Evolutionary conservation across 2,797 vertebrate species (phyloP), one percentile per base, ranked within the genome.

Genomic region (Pseudotriccus pelzelni): DNA sequence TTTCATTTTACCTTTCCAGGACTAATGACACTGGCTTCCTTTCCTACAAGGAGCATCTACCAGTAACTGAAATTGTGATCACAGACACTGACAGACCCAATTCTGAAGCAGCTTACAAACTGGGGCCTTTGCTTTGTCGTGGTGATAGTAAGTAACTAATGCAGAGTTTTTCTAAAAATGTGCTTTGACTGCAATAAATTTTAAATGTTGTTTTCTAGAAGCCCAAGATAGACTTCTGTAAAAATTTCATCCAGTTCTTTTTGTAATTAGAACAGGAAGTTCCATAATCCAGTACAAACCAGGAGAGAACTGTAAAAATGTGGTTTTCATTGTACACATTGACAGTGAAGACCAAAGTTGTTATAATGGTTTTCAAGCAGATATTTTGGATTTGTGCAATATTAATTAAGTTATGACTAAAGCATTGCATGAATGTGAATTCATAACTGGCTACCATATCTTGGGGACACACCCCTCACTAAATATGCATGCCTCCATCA

Each of bases 41-140:
- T 59, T 98, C 98, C 78, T 98, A 99, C 77, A 99, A 99, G 95
- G 99, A 99, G 46, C 98, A 98, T 82, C 98, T 99, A 28, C 99
- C 99, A 2, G 98, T 99, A 50, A 98, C 98, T 49, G 97, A 98
- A 91, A 97, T 99, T 73, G 98, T 99, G 79, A 97, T 99, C 80
- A 98, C 99, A 32, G 99, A 99, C 62, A 97, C 98, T 37, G 97
- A 98, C 59, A 98, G 98, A 49, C 97, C 98, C 1, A 98, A 98
- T 47, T 99, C 99, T 3, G 98, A 99, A 94, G 98, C 98, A 9
- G 98, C 98, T 46, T 99, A 99, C 89, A 98, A 97, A 96, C 97
- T 99, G 52, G 99, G 99, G 14, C 98, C 99, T 59, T 98, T 99
- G 11, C 98, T 98, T 94, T 99, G 99, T 93, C 98, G 92, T 74